A percentile compares a stretch with the other conserved stretches of the same genome.
phyloP scores from a whole-genome alignment of 2,797 vertebrate species.

The Oophaga sylvatica region DNA sequence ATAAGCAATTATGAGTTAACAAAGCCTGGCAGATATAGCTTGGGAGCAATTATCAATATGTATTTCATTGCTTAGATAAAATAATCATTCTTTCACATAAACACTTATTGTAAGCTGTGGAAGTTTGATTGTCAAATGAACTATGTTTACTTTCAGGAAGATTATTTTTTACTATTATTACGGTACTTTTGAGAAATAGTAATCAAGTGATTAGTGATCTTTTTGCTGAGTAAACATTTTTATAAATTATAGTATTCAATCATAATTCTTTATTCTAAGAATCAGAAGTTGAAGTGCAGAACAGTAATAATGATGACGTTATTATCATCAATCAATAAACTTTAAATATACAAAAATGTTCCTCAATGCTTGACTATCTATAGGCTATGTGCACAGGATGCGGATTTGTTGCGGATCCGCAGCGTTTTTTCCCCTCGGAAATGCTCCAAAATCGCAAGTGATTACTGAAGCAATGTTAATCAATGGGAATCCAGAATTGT shows the following conservation, averaged over 20 bases:
- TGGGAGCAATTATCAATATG: background rate
- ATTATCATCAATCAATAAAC: too few species aligned
- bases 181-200: background rate
- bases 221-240: background rate
- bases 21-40: constrained; percentile 15
- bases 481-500: too few species aligned
- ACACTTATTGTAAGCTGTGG: background rate
- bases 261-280: background rate
- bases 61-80: background rate
- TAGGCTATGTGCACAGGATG: too few species aligned
- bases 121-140: background rate
- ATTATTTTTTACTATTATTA: background rate
- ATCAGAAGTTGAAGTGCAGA: background rate
- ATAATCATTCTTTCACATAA: background rate
- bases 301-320: too few species aligned
- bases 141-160: background rate
- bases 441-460: too few species aligned
- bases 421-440: too few species aligned
- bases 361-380: background rate
- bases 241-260: background rate
- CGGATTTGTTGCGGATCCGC: too few species aligned
- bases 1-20: constrained; percentile 15
- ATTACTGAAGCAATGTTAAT: too few species aligned
- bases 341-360: background rate
- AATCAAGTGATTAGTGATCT: background rate